phyloP scores from a whole-genome alignment of 2,888 invertebrate species.

The Lepas anatifera region DNA sequence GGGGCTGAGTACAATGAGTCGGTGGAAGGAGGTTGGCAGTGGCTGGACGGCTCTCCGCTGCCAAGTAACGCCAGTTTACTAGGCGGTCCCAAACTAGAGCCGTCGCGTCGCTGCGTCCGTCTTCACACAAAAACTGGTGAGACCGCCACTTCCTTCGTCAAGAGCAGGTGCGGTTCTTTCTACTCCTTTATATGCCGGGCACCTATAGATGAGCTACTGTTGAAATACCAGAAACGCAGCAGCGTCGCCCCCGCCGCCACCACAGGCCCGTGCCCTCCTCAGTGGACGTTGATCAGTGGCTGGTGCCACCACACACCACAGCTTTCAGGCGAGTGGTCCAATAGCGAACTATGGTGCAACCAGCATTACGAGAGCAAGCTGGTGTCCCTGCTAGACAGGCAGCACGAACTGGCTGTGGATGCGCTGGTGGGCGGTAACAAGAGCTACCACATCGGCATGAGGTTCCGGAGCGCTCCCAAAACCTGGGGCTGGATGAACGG shows the following conservation, averaged over 20 bases:
- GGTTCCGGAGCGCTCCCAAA: not conserved
- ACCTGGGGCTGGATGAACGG: constrained; percentile 9
- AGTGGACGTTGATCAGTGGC: not conserved
- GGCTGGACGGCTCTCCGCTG: not conserved
- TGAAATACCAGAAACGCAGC: not conserved
- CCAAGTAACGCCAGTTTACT: not conserved
- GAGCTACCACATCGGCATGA: constrained; percentile 4
- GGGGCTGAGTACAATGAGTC: not conserved
- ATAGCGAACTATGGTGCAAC: constrained; percentile 1
- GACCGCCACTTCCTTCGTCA: not conserved
- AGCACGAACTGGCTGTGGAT: not conserved
- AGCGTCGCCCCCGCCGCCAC: not conserved
- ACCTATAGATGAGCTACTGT: not conserved
- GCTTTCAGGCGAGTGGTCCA: not conserved
- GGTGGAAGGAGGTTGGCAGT: not conserved
- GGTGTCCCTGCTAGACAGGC: not conserved
- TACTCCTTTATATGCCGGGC: not conserved
- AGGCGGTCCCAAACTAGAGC: not conserved
- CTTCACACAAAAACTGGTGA: not conserved
- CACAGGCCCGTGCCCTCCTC: not conserved
- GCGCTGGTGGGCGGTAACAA: not conserved
- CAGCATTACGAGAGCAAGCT: not conserved
- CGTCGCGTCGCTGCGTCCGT: not conserved
- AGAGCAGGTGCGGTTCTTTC: not conserved
- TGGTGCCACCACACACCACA: not conserved